Conservation (phyloP, 2,888 invertebrate genomes). For the Tholera decimalis region DNA sequence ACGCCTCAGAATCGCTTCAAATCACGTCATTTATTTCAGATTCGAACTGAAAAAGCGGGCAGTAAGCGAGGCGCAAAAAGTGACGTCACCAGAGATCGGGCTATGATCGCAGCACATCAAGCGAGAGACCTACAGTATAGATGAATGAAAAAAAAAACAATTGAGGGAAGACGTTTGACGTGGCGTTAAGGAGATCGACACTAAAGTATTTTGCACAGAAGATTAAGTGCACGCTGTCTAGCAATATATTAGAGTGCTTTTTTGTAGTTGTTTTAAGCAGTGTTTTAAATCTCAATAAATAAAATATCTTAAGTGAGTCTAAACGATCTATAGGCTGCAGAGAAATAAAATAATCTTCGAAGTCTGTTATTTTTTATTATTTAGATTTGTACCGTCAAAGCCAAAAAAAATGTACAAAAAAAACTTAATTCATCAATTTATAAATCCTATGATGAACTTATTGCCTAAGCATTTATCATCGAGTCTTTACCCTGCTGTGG, state of each 20-base stretch:
- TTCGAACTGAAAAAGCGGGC: slow-evolving; percentile 54
- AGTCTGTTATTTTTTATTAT: no score
- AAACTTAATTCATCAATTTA: no score
- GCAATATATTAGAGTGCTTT: background rate
- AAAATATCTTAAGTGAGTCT: background rate
- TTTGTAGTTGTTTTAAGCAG: background rate
- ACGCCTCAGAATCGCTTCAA: slow-evolving; percentile 48
- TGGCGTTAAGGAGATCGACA: slow-evolving; percentile 60
- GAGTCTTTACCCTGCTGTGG: no score
- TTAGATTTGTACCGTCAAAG: background rate
- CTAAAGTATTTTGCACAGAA: slow-evolving; percentile 51
- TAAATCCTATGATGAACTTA: no score
- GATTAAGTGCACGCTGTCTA: slow-evolving; percentile 18
- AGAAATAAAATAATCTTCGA: slow-evolving; percentile 1
- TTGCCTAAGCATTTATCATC: no score
- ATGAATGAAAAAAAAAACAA: slow-evolving; percentile 80
- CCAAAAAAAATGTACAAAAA: no score
- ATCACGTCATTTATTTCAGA: slow-evolving; percentile 67
- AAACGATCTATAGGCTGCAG: background rate
- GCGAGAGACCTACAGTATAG: slow-evolving; percentile 53
- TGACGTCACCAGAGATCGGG: slow-evolving; percentile 48
- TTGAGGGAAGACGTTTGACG: slow-evolving; percentile 81
- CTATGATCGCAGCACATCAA: slow-evolving; percentile 67
- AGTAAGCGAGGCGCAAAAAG: slow-evolving; percentile 52
- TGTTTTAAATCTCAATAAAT: background rate